Conservation (phyloP, 2,113 vertebrate species). For the Vombatus ursinus region DNA sequence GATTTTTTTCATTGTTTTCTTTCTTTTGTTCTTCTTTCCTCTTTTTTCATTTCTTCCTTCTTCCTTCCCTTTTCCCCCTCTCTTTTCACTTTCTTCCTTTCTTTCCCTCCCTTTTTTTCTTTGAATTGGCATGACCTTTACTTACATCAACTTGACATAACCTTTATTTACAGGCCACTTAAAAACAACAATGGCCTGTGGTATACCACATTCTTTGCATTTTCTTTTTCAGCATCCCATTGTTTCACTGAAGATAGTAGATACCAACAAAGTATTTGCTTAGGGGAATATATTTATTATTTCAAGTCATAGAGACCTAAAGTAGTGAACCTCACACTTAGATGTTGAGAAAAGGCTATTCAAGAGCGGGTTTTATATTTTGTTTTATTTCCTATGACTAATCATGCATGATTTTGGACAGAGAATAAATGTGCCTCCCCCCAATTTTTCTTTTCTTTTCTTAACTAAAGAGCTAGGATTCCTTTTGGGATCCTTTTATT, state of each 20-base stretch:
- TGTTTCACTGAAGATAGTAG: neutral
- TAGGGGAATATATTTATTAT: neutral
- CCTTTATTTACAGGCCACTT: neutral
- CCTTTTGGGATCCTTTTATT: neutral
- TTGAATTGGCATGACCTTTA: neutral
- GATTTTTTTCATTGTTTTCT: neutral
- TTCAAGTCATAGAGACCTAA: neutral
- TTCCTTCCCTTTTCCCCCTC: rapidly evolving
- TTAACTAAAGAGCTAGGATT: neutral
- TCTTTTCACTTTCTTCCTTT: neutral
- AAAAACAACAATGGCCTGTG: neutral
- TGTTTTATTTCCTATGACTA: neutral
- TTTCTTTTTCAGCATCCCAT: neutral
- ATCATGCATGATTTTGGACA: neutral
- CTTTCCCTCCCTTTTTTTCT: neutral
- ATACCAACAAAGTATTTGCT: neutral
- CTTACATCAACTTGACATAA: neutral
- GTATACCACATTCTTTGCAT: neutral
- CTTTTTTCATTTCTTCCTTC: neutral
- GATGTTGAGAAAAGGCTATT: neutral
- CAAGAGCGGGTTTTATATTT: neutral
- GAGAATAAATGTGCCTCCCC: neutral
- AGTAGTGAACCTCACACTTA: neutral
- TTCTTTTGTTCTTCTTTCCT: neutral
- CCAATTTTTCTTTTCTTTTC: neutral